A percentile compares a stretch with the other conserved stretches of the same genome.
Evolutionary conservation across 1,140 invertebrate species (phyloP).

Genomic region (Drosophila prosaltans): DNA sequence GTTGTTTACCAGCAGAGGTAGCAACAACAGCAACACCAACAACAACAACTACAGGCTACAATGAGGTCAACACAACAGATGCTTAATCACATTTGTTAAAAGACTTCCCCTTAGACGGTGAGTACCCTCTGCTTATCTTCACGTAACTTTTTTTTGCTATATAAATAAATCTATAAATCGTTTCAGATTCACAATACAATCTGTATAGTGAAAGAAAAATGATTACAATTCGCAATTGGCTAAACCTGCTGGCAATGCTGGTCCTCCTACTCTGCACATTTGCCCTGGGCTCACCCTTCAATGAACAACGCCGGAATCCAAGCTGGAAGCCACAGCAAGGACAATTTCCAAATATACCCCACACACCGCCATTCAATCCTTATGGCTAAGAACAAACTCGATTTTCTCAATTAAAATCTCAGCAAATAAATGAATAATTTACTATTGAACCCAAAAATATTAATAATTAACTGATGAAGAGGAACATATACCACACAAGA

Average conservation of each 20-base stretch:
- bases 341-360: constrained; percentile 34
- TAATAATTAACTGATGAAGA: too few relatives aligned
- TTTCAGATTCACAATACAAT: constrained; percentile 8
- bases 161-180: constrained; percentile 47
- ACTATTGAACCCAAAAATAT: too few relatives aligned
- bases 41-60: constrained; percentile 24
- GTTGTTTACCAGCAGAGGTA: constrained; percentile 31
- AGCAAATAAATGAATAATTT: too few relatives aligned
- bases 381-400: constrained; percentile 34
- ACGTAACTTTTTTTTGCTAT: background rate
- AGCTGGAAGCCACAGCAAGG: constrained; percentile 15
- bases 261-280: constrained; percentile 32
- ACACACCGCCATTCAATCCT: constrained; percentile 74
- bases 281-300: constrained; percentile 49
- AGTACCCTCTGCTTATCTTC: constrained; percentile 4
- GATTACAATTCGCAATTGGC: constrained; percentile 35
- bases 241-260: constrained; percentile 51
- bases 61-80: constrained; percentile 24
- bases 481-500: background rate
- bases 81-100: constrained; percentile 22
- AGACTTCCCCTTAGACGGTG: constrained; percentile 47
- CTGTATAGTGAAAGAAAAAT: constrained; percentile 23
- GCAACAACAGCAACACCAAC: constrained; percentile 20
- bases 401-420: background rate
- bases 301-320: constrained; percentile 36